phyloP scores from a whole-genome alignment of 2,113 vertebrate genomes.

The Machaerirhynchus nigripectus region DNA sequence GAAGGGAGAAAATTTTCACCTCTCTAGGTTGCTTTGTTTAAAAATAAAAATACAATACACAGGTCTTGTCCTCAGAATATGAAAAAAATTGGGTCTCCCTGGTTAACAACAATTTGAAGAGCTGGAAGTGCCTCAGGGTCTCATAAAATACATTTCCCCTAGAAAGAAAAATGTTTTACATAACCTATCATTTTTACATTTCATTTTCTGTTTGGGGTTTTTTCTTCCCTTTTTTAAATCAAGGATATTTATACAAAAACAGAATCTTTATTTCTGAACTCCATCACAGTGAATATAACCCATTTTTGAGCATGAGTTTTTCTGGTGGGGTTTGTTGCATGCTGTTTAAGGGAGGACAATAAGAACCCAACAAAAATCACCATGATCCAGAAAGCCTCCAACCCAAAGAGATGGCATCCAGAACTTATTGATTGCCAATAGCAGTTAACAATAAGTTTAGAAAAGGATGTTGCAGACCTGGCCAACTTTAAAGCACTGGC shows the following conservation, averaged over 20 bases:
- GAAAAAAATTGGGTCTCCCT: slow-evolving; percentile 52
- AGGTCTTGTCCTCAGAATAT: neutral
- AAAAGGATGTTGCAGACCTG: neutral
- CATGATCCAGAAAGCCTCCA: neutral
- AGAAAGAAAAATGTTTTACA: neutral
- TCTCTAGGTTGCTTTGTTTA: slow-evolving; percentile 23
- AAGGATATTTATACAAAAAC: slow-evolving; percentile 22
- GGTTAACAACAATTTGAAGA: slow-evolving; percentile 7
- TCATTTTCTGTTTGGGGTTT: neutral
- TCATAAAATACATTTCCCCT: slow-evolving; percentile 18
- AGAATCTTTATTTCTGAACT: neutral
- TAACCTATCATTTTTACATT: slow-evolving; percentile 1
- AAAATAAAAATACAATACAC: neutral
- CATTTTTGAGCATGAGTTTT: neutral
- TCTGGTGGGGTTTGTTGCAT: neutral
- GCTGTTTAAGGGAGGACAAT: neutral
- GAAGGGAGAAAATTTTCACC: neutral
- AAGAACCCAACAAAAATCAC: neutral
- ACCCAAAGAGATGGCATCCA: neutral
- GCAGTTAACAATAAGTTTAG: neutral
- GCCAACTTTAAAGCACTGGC: neutral
- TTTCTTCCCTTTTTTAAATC: neutral
- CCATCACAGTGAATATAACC: neutral
- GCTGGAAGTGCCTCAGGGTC: neutral
- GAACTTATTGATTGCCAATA: neutral